Conservation (phyloP, 2,888 invertebrate genomes). For the Neoaliturus tenellus region DNA sequence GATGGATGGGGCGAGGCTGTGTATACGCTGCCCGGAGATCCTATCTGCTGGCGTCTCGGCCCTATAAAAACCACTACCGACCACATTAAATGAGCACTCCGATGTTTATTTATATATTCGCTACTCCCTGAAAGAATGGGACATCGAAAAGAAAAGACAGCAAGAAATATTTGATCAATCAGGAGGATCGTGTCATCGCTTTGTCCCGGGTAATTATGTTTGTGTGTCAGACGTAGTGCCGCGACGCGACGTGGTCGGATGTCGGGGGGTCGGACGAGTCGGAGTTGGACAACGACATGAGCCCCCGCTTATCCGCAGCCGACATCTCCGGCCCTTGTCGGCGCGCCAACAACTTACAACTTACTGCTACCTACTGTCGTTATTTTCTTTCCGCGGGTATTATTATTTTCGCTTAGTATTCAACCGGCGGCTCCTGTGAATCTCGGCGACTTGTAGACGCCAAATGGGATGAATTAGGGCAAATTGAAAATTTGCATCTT, state of each 20-base stretch:
- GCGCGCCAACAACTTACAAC: slow-evolving; percentile 21
- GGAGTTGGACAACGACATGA: neutral
- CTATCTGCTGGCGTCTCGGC: slow-evolving; percentile 41
- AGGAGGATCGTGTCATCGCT: slow-evolving; percentile 41
- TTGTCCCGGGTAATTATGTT: slow-evolving; percentile 44
- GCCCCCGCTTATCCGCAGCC: slow-evolving; percentile 1
- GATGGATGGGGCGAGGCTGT: slow-evolving; percentile 26
- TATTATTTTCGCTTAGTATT: slow-evolving; percentile 30
- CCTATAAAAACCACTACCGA: slow-evolving; percentile 47
- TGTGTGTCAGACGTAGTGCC: slow-evolving; percentile 42
- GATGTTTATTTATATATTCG: slow-evolving; percentile 51
- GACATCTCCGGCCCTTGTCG: slow-evolving; percentile 1
- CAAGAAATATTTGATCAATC: slow-evolving; percentile 49
- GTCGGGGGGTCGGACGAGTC: neutral
- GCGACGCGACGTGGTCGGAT: neutral
- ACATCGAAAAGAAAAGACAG: slow-evolving; percentile 34
- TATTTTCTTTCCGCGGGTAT: slow-evolving; percentile 9
- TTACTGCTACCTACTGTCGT: slow-evolving; percentile 23
- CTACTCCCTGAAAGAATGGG: slow-evolving; percentile 39
- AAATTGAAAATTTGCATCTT: neutral
- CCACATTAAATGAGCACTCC: slow-evolving; percentile 46
- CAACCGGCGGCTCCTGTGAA: neutral
- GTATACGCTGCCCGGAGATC: slow-evolving; percentile 6
- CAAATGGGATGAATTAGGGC: neutral
- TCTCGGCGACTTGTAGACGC: neutral